A percentile compares a stretch with the other conserved stretches of the same genome.
phyloP scores from a whole-genome alignment of 2,888 invertebrate genomes.

The Lysandra coridon region DNA sequence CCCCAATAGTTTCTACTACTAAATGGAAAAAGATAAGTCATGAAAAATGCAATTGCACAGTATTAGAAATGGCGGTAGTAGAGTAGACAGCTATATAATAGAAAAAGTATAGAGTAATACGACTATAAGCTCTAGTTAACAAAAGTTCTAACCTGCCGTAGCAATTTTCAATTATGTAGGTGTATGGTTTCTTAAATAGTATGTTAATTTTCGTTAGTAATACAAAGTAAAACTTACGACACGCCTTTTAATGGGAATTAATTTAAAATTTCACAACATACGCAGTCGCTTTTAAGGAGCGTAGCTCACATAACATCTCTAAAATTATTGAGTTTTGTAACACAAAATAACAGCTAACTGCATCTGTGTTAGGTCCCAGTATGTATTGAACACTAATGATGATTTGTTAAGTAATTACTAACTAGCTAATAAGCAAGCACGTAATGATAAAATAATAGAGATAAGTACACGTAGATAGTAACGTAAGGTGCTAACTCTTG shows the following conservation, averaged over 20 bases:
- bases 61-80: too few species aligned
- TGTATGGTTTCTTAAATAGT: neutral
- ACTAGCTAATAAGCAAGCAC: neutral
- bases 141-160: too few species aligned
- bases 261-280: neutral
- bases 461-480: too few species aligned
- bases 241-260: neutral
- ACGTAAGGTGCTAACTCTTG: too few species aligned
- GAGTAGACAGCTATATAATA: too few species aligned
- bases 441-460: too few species aligned
- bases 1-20: too few species aligned
- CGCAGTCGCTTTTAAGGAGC: neutral
- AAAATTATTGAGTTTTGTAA: neutral
- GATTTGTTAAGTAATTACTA: neutral
- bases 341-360: neutral
- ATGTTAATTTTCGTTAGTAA: neutral
- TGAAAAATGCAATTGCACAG: too few species aligned
- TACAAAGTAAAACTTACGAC: slow-evolving; percentile 6
- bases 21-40: too few species aligned
- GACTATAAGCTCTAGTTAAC: too few species aligned
- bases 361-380: neutral
- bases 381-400: neutral
- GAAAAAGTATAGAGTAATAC: too few species aligned
- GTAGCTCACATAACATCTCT: neutral
- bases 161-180: neutral